Base-by-base conservation (phyloP, 2,113 vertebrate species). In the Lepisosteus osseus region DNA sequence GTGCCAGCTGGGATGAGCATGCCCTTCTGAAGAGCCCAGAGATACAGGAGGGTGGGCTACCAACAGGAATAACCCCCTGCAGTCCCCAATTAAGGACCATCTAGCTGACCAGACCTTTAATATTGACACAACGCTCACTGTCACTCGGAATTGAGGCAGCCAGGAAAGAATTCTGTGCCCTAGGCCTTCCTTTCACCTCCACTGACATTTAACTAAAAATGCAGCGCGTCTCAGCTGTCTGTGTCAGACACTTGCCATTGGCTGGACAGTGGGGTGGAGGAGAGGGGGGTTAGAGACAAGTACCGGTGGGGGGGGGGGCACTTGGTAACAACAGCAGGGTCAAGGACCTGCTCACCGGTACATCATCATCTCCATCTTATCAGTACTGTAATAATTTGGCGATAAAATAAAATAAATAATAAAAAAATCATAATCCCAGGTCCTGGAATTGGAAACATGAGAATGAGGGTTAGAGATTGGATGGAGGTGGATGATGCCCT, bases 381-480 rank as follows among this genome's bases (percentile, higher is more conserved):
- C 88, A 45, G 87, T 71, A 65, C 82, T 61, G 89, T 90, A 92
- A 93, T 94, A 95, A 95, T 95, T 92, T 92, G 86, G 87, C 87
- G 90, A 94, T 92, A 89, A 90, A 92, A 92, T 92, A 88, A 90
- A 85, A 92, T 90, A 90, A 90, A 89, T 86, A 90, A 91, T 88
- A 85, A 87, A 86, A 88, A 90, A 92, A 79, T 84, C 85, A 89
- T 95, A 95, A 95, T 96, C 94, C 92, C 68, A 86, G 86, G 83
- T 84, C 85, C 87, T 92, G 92, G 92, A 95, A 94, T 95, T 91
- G 94, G 94, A 95, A 96, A 94, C 90, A 93, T 93, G 94, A 88
- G 89, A 94, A 94, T 86, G 93, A 92, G 92, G 88, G 92, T 90
- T 93, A 92, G 89, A 89, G 79, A 88, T 87, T 87, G 88, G 85